A percentile compares a stretch with the other conserved stretches of the same genome.
Conservation (phyloP, 1,140 invertebrate genomes). For the Meloidogyne exigua region DNA sequence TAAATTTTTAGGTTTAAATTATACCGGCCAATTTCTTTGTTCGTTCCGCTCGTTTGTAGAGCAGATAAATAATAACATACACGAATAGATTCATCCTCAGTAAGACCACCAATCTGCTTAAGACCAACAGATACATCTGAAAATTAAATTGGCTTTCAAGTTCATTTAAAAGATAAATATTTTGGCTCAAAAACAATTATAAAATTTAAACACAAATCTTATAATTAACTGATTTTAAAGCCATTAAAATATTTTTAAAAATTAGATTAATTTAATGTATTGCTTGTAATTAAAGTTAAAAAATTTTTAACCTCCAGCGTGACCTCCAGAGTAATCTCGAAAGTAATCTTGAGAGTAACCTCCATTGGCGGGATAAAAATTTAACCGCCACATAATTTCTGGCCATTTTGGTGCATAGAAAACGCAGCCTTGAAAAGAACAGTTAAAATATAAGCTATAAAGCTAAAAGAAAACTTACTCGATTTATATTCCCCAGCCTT, state of each 20-base stretch:
- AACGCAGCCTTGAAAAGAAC: no score
- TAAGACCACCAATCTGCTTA: neutral
- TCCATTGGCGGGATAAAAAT: neutral
- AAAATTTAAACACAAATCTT: no score
- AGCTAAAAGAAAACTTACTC: neutral
- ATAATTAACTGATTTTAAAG: no score
- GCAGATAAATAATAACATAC: neutral
- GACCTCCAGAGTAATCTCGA: neutral
- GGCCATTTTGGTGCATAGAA: neutral
- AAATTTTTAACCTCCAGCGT: neutral
- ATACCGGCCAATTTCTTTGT: neutral
- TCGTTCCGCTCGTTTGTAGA: neutral
- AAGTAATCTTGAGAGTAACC: neutral
- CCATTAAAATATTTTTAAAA: no score
- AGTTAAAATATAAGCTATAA: no score
- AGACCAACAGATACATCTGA: no score
- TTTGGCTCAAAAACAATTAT: neutral
- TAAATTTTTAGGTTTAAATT: neutral
- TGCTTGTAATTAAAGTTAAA: neutral
- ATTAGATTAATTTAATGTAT: no score
- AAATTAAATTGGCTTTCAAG: no score
- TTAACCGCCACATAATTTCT: neutral
- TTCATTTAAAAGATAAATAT: neutral
- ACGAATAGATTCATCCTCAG: neutral
- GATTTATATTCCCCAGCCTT: neutral